phyloP scores from a whole-genome alignment of 2,797 vertebrate species.

The Hippocampus kuda region DNA sequence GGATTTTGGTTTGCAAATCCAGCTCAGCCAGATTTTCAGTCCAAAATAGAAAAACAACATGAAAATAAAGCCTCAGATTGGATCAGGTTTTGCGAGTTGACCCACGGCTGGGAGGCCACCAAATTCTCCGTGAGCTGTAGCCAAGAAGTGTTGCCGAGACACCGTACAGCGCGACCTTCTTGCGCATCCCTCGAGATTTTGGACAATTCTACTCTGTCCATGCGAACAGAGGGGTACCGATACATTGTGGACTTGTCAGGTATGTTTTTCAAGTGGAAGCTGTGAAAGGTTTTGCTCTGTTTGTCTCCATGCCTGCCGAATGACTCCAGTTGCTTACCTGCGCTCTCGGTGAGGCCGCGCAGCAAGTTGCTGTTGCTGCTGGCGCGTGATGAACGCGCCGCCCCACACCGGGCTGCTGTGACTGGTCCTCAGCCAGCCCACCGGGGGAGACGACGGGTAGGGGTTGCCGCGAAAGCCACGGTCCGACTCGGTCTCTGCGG shows the following conservation, averaged over 20 bases:
- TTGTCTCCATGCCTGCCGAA: conserved; percentile 9
- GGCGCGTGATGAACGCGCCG: conserved; percentile 79
- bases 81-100: conserved; percentile 49
- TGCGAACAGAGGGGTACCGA: too few relatives aligned
- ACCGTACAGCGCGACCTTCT: background rate
- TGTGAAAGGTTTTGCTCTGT: too few relatives aligned
- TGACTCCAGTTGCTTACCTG: conserved; percentile 74
- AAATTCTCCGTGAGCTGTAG: conserved; percentile 13
- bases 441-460: conserved; percentile 74
- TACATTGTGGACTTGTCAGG: too few relatives aligned
- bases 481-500: conserved; percentile 89
- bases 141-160: background rate
- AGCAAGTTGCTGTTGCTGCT: conserved; percentile 65
- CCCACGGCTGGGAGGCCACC: conserved; percentile 23
- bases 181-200: background rate
- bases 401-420: conserved; percentile 84
- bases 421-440: conserved; percentile 86
- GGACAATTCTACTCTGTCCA: background rate
- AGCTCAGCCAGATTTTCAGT: conserved; percentile 52
- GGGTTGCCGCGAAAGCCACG: conserved; percentile 79
- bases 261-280: too few relatives aligned
- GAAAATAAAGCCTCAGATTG: conserved; percentile 50
- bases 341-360: conserved; percentile 75
- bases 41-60: conserved; percentile 48
- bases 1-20: conserved; percentile 53